These are phyloP conservation scores for Leucosticte australis DNA, from an alignment of 2,113 vertebrate species.

Conservation along the genomic window DNA sequence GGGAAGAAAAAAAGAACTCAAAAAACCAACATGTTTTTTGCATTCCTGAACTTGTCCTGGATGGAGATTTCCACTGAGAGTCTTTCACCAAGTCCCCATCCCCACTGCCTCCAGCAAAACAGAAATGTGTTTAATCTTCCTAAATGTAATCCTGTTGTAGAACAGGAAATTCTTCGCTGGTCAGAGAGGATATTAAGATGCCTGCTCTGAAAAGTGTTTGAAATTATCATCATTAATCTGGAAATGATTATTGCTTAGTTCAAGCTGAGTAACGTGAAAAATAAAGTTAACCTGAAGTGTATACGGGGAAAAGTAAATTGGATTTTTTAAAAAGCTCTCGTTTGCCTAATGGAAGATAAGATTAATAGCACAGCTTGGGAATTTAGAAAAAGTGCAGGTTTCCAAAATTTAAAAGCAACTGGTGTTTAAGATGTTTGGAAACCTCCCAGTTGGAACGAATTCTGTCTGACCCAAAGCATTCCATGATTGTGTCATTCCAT, in stretches of 20 bases:
- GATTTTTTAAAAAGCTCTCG: conserved; percentile 51
- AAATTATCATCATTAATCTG: conserved; percentile 66
- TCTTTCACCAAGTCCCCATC: neutral
- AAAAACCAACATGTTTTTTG: neutral
- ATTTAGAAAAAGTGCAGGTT: neutral
- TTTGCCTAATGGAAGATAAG: conserved; percentile 59
- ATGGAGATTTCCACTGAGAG: neutral
- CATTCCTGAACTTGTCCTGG: neutral
- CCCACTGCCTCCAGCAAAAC: neutral
- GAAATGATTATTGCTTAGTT: conserved; percentile 64
- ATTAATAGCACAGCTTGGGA: conserved; percentile 5
- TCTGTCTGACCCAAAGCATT: neutral
- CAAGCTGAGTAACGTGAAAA: conserved; percentile 53
- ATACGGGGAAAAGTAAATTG: conserved; percentile 36
- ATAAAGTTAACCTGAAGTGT: conserved; percentile 62
- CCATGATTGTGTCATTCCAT: neutral
- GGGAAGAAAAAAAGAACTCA: neutral
- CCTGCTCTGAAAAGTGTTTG: conserved; percentile 47
- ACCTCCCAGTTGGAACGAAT: accelerated
- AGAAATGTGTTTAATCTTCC: conserved; percentile 41
- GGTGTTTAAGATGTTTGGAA: neutral
- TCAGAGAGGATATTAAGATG: conserved; percentile 60
- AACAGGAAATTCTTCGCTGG: conserved; percentile 63
- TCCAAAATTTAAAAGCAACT: neutral
- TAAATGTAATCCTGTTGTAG: conserved; percentile 59